These are phyloP conservation scores for Galemys pyrenaicus DNA, from an alignment of 2,113 vertebrate genomes.

Conservation along the genomic window DNA sequence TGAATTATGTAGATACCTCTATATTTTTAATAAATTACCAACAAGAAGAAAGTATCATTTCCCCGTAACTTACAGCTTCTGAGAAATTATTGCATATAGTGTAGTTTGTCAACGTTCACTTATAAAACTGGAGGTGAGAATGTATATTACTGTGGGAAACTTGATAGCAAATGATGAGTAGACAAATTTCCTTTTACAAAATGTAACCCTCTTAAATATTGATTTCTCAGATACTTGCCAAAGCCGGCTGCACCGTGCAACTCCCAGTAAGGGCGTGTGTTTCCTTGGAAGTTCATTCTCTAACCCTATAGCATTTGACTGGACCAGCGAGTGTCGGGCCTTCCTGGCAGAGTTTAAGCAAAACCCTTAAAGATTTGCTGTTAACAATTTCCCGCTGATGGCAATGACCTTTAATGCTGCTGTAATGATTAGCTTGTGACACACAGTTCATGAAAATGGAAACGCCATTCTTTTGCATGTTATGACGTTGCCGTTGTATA, in stretches of 20 bases:
- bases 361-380: background rate
- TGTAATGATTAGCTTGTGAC: background rate
- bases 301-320: background rate
- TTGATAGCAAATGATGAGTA: background rate
- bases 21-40: background rate
- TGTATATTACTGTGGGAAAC: background rate
- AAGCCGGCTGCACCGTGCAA: slow-evolving; percentile 11
- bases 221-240: background rate
- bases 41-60: background rate
- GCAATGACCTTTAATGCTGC: background rate
- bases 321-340: background rate
- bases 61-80: background rate
- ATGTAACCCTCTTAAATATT: slow-evolving; percentile 6
- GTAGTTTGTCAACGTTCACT: background rate
- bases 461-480: background rate
- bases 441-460: background rate
- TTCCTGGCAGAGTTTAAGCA: background rate
- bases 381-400: background rate
- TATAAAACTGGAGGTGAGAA: background rate
- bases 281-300: slow-evolving; percentile 14
- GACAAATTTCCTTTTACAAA: background rate
- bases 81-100: background rate
- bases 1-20: background rate
- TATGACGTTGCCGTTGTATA: background rate
- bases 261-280: background rate